These are phyloP conservation scores for Agrilus mali DNA, from an alignment of 2,888 invertebrate species.

Conservation along the genomic window DNA sequence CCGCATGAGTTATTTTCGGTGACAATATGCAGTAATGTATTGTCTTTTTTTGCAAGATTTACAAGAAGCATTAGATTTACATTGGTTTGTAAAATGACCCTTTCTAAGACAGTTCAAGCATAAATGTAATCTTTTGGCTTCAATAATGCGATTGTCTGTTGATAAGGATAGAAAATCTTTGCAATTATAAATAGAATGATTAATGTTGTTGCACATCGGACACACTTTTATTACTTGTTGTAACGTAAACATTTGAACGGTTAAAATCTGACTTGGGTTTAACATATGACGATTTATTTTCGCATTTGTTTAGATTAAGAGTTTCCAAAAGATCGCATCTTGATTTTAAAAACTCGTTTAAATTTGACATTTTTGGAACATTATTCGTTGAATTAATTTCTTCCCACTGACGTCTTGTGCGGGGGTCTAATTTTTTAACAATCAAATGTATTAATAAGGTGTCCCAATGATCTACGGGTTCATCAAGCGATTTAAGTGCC, in stretches of 20 bases:
- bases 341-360: neutral
- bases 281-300: too few species aligned
- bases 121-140: slow-evolving; percentile 6
- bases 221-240: too few species aligned
- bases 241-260: too few species aligned
- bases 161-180: slow-evolving; percentile 3
- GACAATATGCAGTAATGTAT: slow-evolving; percentile 9
- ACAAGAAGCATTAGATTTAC: slow-evolving; percentile 7
- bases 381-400: too few species aligned
- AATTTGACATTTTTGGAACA: neutral
- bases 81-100: slow-evolving; percentile 7
- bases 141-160: slow-evolving; percentile 1
- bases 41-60: slow-evolving; percentile 9
- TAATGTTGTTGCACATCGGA: too few species aligned
- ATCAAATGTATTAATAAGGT: neutral
- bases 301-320: neutral
- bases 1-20: neutral
- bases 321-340: neutral
- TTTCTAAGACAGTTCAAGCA: slow-evolving; percentile 11
- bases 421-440: neutral
- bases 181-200: slow-evolving; percentile 5
- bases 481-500: slow-evolving; percentile 1
- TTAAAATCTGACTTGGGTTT: too few species aligned
- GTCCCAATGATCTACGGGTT: neutral
- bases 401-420: slow-evolving; percentile 1